Conservation (phyloP, 1,140 invertebrate genomes). For the Ladona fulva region DNA sequence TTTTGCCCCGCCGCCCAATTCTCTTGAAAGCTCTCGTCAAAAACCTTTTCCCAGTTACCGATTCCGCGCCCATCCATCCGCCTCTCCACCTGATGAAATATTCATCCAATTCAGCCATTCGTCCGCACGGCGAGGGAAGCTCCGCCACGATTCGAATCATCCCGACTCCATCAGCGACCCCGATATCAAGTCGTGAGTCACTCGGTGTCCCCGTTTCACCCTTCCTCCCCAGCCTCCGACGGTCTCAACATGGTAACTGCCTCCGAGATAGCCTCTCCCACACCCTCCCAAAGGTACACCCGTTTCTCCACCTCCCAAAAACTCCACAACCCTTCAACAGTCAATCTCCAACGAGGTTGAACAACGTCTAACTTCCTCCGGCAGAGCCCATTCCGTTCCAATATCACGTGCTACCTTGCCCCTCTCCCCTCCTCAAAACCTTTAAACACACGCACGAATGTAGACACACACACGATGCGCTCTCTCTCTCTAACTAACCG, state of each 20-base stretch:
- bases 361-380: not conserved
- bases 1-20: not conserved
- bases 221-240: too few species aligned
- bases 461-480: not conserved
- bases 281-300: not conserved
- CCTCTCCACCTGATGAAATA: not conserved
- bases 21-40: not conserved
- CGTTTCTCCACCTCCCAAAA: not conserved
- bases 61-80: not conserved
- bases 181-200: too few species aligned
- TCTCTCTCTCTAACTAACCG: not conserved
- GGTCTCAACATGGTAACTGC: too few species aligned
- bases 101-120: not conserved
- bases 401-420: not conserved
- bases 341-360: not conserved
- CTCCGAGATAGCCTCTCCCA: too few species aligned
- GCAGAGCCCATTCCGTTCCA: not conserved
- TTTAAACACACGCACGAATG: not conserved
- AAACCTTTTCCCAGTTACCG: not conserved
- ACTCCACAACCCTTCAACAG: not conserved
- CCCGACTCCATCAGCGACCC: not conserved
- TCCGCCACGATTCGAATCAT: too few species aligned
- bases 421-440: not conserved
- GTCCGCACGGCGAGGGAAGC: not conserved
- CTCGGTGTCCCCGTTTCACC: too few species aligned